Base-by-base conservation (phyloP, 1,140 invertebrate species). In the Drosophila ananassae region DNA sequence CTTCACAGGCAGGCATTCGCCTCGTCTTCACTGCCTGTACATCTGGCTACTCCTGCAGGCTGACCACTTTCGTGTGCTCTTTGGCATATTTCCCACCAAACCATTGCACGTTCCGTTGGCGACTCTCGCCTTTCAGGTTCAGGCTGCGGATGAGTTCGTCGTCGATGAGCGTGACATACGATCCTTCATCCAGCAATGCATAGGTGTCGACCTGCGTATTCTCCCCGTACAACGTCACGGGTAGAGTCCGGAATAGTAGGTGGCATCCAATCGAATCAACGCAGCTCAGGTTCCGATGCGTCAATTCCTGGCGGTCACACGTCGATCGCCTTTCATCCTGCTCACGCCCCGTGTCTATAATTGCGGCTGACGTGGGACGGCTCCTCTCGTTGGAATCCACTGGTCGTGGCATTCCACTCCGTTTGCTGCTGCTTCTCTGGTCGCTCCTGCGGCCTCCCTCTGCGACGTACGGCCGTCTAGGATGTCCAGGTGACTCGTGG, bases 91-190 rank as follows among this genome's bases (percentile, higher is more conserved):
- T 30, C 2, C 37, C 34, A 9, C 48, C 59, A 13, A 53, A 53
- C 52, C 17, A 55, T 8, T 46, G 39, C 1, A 62, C 24, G n/a
- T 47, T 63, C 0, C 47, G 28, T 2, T 47, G 21, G 9, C 60
- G 17, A 46, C 8, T 1, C 12, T 37, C 8, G 8, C 34, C 34
- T 9, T 9, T 37, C 34, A 8, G 12, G 8, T 12, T 12, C 34
- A 37, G 34, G 8, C 2, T 12, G 8, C 34, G 34, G 12, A 37
- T 9, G 2, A 37, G 34, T 9, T 12, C 34, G 34, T 12, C 12
- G 8, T 37, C 34, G 34, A 37, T 37, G 8, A 37, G 8, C 25
- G 25, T 25, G 25, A 25, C 25, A 25, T 2, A 25, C 25, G 25
- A 25, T 25, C 25, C 25, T 25, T 25, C 25, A 25, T 25, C 25